A percentile compares a stretch with the other conserved stretches of the same genome.
Conservation (phyloP, 2,113 vertebrate genomes). For the Python bivittatus region DNA sequence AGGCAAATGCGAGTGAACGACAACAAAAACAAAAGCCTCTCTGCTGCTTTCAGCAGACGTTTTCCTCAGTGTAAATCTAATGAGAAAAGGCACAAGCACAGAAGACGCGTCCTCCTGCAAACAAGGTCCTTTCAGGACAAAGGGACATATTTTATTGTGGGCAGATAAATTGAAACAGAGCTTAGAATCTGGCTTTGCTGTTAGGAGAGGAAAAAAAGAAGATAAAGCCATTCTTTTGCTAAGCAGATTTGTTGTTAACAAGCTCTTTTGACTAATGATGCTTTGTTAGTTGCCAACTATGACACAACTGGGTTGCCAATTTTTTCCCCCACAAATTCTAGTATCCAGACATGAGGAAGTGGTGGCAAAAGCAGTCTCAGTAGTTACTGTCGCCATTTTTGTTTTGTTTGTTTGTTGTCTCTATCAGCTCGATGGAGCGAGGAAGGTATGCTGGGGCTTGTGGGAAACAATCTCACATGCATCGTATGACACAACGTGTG, state of each 20-base stretch:
- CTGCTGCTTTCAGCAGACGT: background rate
- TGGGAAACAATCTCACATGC: background rate
- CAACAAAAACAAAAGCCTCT: background rate
- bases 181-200: fast-evolving
- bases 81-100: slow-evolving; percentile 14
- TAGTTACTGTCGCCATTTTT: background rate
- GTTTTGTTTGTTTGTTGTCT: background rate
- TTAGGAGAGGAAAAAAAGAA: background rate
- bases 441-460: background rate
- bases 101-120: slow-evolving; percentile 19
- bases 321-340: background rate
- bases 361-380: background rate
- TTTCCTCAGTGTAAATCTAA: slow-evolving; percentile 5
- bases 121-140: slow-evolving; percentile 56
- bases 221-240: background rate
- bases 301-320: background rate
- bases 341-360: background rate
- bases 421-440: background rate
- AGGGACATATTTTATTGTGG: slow-evolving; percentile 39
- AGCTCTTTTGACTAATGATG: background rate
- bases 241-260: background rate
- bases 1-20: background rate
- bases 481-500: background rate
- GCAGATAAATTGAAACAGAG: background rate
- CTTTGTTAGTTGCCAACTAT: background rate